Conservation (phyloP, 2,113 vertebrate genomes). For the Leucopsar rothschildi region DNA sequence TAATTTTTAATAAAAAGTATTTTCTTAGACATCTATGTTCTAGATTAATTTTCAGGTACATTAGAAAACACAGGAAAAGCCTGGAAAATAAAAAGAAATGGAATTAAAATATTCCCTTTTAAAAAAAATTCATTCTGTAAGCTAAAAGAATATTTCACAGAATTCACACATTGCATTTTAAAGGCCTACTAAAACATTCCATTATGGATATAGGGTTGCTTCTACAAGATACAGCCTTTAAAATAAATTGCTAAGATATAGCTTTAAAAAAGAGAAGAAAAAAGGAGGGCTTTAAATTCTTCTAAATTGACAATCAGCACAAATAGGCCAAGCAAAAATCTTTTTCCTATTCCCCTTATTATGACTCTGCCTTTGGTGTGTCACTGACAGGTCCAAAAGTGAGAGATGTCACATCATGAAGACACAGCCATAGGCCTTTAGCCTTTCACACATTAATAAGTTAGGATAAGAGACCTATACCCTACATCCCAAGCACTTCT, state of each 20-base stretch:
- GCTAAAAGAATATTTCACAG: not conserved
- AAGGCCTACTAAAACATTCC: not conserved
- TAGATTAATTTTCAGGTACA: not conserved
- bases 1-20: not conserved
- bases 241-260: not conserved
- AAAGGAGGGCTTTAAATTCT: not conserved
- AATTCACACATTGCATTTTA: not conserved
- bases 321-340: not conserved
- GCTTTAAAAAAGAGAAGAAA: not conserved
- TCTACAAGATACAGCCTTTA: not conserved
- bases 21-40: conserved; percentile 8
- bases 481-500: not conserved
- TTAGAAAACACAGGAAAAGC: not conserved
- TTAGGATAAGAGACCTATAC: not conserved
- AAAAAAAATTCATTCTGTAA: not conserved
- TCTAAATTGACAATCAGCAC: not conserved
- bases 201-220: not conserved
- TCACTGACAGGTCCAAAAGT: not conserved
- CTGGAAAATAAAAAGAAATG: not conserved
- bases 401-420: not conserved
- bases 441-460: not conserved
- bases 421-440: not conserved
- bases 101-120: not conserved
- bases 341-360: not conserved
- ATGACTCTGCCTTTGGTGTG: not conserved